Conservation (phyloP, 2,113 vertebrate genomes). For the Silurus glanis region DNA sequence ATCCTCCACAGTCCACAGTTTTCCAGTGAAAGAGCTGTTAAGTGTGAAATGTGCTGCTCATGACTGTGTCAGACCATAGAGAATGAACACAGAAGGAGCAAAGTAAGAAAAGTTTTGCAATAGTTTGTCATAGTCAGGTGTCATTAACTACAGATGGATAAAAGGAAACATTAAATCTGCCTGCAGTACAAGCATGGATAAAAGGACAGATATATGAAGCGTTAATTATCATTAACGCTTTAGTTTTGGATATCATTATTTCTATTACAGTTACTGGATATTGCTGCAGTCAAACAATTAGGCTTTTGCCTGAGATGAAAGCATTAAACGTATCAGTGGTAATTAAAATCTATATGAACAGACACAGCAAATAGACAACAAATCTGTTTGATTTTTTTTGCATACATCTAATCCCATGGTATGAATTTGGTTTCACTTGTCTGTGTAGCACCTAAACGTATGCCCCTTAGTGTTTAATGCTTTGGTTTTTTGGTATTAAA, state of each 20-base stretch:
- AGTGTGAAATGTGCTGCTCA: slow-evolving; percentile 28
- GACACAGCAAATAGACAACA: slow-evolving; percentile 14
- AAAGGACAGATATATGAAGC: slow-evolving; percentile 4
- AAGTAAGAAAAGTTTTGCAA: slow-evolving; percentile 23
- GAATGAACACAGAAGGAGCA: slow-evolving; percentile 31
- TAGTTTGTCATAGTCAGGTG: slow-evolving; percentile 42
- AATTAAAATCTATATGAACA: slow-evolving; percentile 7
- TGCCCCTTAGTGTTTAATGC: neutral
- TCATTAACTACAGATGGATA: slow-evolving; percentile 28
- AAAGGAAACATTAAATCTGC: slow-evolving; percentile 13
- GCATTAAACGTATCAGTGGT: slow-evolving; percentile 7
- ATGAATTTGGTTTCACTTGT: neutral
- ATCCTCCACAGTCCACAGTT: slow-evolving; percentile 24
- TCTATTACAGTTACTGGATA: neutral
- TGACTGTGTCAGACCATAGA: slow-evolving; percentile 31
- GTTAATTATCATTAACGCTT: slow-evolving; percentile 12
- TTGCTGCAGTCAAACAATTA: slow-evolving; percentile 30
- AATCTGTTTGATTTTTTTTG: neutral
- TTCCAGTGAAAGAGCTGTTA: slow-evolving; percentile 30
- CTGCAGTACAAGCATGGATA: neutral
- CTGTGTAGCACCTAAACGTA: neutral
- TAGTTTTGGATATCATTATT: slow-evolving; percentile 14
- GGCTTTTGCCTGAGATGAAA: slow-evolving; percentile 24
- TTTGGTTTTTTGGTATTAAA: neutral
- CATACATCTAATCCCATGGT: neutral